phyloP scores from a whole-genome alignment of 2,797 vertebrate species.

The Sorex maritimensis region DNA sequence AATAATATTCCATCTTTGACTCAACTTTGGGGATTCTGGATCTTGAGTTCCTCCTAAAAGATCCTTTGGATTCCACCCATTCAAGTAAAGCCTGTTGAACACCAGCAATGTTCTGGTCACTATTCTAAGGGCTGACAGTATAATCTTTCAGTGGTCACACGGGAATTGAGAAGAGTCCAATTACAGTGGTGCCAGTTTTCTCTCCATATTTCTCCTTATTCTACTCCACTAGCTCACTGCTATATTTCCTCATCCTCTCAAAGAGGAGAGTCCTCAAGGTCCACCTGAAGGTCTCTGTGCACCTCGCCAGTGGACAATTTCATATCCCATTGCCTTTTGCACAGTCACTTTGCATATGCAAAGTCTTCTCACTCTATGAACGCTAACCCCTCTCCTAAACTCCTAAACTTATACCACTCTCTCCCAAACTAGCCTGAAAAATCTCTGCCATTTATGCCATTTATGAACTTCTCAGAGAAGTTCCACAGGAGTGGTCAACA shows the following conservation, averaged over 20 bases:
- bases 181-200: background rate
- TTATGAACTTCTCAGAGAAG: too few relatives aligned
- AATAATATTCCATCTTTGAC: too few relatives aligned
- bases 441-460: background rate
- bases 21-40: background rate
- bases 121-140: background rate
- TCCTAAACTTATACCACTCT: background rate
- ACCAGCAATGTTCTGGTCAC: background rate
- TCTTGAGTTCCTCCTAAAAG: constrained; percentile 3
- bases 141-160: background rate
- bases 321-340: background rate
- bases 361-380: background rate
- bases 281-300: background rate
- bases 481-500: background rate
- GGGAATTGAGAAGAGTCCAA: background rate
- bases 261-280: background rate
- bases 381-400: background rate
- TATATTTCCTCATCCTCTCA: background rate
- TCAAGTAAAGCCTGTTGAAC: background rate
- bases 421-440: background rate
- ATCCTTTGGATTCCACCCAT: background rate
- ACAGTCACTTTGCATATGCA: background rate
- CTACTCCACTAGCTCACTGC: background rate
- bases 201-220: constrained; percentile 4
- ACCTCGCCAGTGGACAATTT: background rate